Evolutionary conservation across 2,888 invertebrate species (phyloP), one percentile per base, ranked within the genome.

Genomic region (Hyposoter dolosus): DNA sequence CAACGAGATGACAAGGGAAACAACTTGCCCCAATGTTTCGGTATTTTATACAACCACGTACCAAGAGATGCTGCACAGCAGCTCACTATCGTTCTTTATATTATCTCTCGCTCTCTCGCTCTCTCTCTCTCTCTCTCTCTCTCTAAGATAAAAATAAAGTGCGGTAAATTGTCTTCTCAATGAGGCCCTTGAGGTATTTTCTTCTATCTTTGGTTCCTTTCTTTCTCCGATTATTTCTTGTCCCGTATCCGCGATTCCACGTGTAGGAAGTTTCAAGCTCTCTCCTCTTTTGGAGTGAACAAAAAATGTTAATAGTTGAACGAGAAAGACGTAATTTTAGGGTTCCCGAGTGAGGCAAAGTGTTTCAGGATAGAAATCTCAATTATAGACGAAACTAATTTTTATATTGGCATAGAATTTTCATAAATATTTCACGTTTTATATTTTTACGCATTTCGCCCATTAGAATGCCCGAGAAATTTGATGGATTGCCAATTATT

Each of bases 251-350:
- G 68, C 68, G 43, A 68, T 82, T 69, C 63, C 50, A 50, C 68
- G 32, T 43, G 74, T 47, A 68, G 69, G 66, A 72, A 82, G 81
- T 35, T 47, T 53, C 28, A 15, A 17, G 40, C 72, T 71, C 65
- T 65, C 75, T 12, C 15, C 35, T 35, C 19, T 35, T 17, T n/a
- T 47, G 9, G 23, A 45, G 35, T 17, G 19, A 56, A 65, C 7
- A 43, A 35, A 78, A 23, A 23, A n/a, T 23, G 3, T 9, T 15
- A n/a, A 4, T 56, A 50, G 71, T 47, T 1, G 12, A 76, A 45
- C n/a, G 32, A 76, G 28, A 63, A 75, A 68, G 82, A 78, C 82
- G 69, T 65, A 69, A 82, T 85, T 82, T 74, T 53, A 63, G 66
- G 28, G 69, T 53, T n/a, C 50, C 32, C 63, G 47, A 35, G n/a